Evolutionary conservation across 1,140 invertebrate genomes (phyloP).

Genomic region (Gryon sp.): DNA sequence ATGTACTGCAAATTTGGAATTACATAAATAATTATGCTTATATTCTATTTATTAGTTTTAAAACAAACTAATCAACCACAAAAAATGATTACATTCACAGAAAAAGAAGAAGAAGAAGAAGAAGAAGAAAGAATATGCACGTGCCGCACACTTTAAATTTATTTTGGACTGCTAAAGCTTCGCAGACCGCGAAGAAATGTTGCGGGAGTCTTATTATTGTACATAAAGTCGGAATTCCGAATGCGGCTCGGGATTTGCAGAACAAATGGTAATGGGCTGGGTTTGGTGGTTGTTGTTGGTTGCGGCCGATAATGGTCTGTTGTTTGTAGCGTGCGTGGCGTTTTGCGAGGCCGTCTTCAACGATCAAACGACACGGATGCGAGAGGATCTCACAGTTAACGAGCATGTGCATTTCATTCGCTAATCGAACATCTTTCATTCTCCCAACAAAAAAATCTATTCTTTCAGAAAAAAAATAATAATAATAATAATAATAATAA

Average conservation of each 20-base stretch:
- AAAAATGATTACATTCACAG: slow-evolving; percentile 10
- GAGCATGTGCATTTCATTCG: slow-evolving; percentile 16
- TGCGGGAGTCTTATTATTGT: slow-evolving; percentile 59
- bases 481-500: background rate
- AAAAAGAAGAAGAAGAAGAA: no score
- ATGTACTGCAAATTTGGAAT: no score
- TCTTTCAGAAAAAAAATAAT: no score
- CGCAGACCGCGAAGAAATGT: slow-evolving; percentile 13
- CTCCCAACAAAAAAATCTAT: no score
- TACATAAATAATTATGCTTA: no score
- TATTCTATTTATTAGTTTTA: no score
- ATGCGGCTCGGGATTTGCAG: slow-evolving; percentile 61
- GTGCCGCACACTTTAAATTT: slow-evolving; percentile 13
- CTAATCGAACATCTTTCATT: background rate
- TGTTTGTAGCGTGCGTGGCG: slow-evolving; percentile 44
- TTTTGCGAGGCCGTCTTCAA: slow-evolving; percentile 38
- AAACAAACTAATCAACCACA: slow-evolving; percentile 3
- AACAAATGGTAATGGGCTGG: slow-evolving; percentile 68
- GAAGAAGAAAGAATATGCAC: background rate
- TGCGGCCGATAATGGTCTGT: slow-evolving; percentile 63
- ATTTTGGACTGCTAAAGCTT: slow-evolving; percentile 32
- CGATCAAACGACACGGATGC: slow-evolving; percentile 33
- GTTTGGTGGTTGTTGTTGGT: slow-evolving; percentile 52
- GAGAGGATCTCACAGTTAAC: slow-evolving; percentile 45
- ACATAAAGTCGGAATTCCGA: slow-evolving; percentile 66